Conservation (phyloP, 2,113 vertebrate species). For the Setophaga kirtlandii region DNA sequence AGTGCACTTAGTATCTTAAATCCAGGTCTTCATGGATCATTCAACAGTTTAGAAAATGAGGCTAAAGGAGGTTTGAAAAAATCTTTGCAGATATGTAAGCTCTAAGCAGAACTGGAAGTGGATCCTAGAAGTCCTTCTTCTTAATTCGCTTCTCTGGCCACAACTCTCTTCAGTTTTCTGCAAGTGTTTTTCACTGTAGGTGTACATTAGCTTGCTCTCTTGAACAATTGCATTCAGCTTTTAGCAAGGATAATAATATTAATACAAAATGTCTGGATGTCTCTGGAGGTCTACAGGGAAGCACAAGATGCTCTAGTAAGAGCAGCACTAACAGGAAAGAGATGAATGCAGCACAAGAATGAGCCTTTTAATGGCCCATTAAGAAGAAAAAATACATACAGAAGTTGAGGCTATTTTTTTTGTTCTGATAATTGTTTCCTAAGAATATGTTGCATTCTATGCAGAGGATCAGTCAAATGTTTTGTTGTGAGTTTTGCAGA, state of each 20-base stretch:
- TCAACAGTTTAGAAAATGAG: background rate
- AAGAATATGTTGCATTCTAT: background rate
- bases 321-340: background rate
- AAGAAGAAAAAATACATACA: background rate
- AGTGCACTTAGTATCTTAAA: background rate
- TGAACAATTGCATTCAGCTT: background rate
- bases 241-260: background rate
- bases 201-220: background rate
- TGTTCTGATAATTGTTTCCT: background rate
- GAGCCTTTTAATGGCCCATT: background rate
- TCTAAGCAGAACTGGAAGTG: background rate
- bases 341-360: background rate
- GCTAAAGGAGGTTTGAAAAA: background rate
- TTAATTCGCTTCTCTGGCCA: background rate
- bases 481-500: background rate
- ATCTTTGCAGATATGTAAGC: background rate
- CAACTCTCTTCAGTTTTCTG: background rate
- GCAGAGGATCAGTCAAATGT: background rate
- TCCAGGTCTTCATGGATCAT: background rate
- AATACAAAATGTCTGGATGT: slow-evolving; percentile 6
- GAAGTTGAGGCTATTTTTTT: background rate
- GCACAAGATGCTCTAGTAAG: background rate
- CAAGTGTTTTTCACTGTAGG: background rate
- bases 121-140: background rate
- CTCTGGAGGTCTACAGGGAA: background rate